phyloP scores from a whole-genome alignment of 2,113 vertebrate genomes.

The Scalopus aquaticus region DNA sequence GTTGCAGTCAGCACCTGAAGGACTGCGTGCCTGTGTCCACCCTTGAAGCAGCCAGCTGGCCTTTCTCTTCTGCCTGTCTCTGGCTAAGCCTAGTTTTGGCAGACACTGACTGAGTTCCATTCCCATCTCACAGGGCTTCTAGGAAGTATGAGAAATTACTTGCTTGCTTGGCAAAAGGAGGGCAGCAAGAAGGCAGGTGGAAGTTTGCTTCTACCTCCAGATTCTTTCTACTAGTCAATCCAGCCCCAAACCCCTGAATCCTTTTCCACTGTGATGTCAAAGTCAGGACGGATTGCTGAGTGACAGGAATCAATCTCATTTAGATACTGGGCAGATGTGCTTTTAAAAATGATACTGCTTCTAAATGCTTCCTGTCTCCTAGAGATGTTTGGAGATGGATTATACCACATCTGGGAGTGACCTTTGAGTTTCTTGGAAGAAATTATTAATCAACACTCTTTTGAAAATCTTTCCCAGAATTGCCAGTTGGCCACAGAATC shows the following conservation, averaged over 20 bases:
- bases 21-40: fast-evolving
- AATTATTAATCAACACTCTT: not conserved
- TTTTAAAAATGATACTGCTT: not conserved
- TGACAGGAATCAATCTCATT: not conserved
- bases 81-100: not conserved
- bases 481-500: not conserved
- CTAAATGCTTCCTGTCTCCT: not conserved
- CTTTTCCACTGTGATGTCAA: not conserved
- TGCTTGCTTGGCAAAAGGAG: not conserved
- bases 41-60: too few relatives aligned
- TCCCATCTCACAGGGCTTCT: not conserved
- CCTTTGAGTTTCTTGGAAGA: constrained; percentile 1
- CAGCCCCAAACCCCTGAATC: not conserved
- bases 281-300: not conserved
- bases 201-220: not conserved
- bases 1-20: not conserved
- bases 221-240: not conserved
- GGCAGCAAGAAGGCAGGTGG: not conserved
- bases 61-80: not conserved
- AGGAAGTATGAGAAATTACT: not conserved
- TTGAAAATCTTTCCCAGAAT: constrained; percentile 38
- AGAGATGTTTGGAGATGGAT: constrained; percentile 54
- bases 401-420: constrained; percentile 12
- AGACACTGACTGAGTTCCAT: not conserved
- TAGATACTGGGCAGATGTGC: not conserved